Evolutionary conservation across 1,140 invertebrate genomes (phyloP).

Genomic region (Mactra quadrangularis): DNA sequence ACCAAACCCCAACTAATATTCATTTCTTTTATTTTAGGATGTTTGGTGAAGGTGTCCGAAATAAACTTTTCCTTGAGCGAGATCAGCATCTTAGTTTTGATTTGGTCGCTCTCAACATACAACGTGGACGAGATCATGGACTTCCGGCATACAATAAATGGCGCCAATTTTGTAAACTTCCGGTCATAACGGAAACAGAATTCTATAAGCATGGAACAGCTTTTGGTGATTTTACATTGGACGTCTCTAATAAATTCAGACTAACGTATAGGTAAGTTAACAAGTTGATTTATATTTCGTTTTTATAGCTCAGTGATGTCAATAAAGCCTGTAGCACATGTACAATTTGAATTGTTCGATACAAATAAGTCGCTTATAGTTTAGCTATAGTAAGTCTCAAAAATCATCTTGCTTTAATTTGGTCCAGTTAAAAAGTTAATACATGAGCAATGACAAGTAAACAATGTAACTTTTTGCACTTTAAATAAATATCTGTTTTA

Average conservation of each 20-base stretch:
- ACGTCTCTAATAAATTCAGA: conserved; percentile 39
- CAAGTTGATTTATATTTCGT: too few relatives aligned
- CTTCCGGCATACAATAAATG: conserved; percentile 28
- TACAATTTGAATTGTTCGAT: too few relatives aligned
- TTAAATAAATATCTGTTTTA: too few relatives aligned
- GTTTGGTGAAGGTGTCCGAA: conserved; percentile 21
- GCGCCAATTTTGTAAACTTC: conserved; percentile 13
- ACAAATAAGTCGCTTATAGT: too few relatives aligned
- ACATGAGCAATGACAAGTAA: too few relatives aligned
- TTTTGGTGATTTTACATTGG: conserved; percentile 19
- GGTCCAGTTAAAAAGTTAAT: too few relatives aligned
- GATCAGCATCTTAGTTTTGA: not conserved
- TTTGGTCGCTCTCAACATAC: conserved; percentile 32
- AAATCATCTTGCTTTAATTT: too few relatives aligned
- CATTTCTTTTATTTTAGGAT: conserved; percentile 1
- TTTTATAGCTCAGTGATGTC: too few relatives aligned
- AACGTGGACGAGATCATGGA: conserved; percentile 47
- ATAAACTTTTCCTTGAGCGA: conserved; percentile 15
- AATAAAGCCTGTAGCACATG: too few relatives aligned
- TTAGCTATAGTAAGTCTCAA: too few relatives aligned
- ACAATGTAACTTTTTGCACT: too few relatives aligned
- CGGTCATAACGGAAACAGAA: conserved; percentile 6
- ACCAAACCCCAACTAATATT: too few relatives aligned
- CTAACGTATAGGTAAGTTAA: conserved; percentile 29
- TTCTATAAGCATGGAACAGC: not conserved